Percentiles rank a stretch among this genome's conserved stretches.
Conservation (phyloP, 2,797 vertebrate genomes). For the Staurois parvus region DNA sequence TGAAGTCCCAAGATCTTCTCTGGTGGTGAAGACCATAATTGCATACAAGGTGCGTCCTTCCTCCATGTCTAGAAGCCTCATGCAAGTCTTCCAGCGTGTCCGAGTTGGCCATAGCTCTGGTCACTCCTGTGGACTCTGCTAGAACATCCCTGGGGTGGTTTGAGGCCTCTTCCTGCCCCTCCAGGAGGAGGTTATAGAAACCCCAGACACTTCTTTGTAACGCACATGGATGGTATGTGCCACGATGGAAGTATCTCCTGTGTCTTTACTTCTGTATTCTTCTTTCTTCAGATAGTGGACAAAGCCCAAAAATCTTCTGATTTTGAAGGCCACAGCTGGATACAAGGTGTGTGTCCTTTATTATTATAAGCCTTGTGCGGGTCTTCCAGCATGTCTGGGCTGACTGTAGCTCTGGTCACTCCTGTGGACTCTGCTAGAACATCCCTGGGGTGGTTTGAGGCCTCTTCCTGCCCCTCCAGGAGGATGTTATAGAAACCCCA, state of each 20-base stretch:
- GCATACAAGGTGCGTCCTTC: background rate
- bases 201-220: background rate
- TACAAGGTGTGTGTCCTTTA: background rate
- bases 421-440: conserved; percentile 78
- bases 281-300: background rate
- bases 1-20: too few species aligned
- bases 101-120: conserved; percentile 64
- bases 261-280: background rate
- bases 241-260: too few species aligned
- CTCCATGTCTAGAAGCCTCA: too few species aligned
- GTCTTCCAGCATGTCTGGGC: conserved; percentile 70
- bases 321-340: background rate
- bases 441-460: conserved; percentile 83
- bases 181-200: conserved; percentile 63
- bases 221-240: too few species aligned
- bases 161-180: conserved; percentile 79
- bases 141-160: conserved; percentile 80
- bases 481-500: conserved; percentile 62
- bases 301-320: background rate
- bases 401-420: conserved; percentile 72
- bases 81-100: conserved; percentile 73
- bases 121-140: conserved; percentile 78
- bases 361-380: conserved; percentile 58
- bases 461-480: conserved; percentile 69
- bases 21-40: background rate